These are phyloP conservation scores for Callaeas wilsoni DNA, from an alignment of 2,113 vertebrate species.

Conservation along the genomic window DNA sequence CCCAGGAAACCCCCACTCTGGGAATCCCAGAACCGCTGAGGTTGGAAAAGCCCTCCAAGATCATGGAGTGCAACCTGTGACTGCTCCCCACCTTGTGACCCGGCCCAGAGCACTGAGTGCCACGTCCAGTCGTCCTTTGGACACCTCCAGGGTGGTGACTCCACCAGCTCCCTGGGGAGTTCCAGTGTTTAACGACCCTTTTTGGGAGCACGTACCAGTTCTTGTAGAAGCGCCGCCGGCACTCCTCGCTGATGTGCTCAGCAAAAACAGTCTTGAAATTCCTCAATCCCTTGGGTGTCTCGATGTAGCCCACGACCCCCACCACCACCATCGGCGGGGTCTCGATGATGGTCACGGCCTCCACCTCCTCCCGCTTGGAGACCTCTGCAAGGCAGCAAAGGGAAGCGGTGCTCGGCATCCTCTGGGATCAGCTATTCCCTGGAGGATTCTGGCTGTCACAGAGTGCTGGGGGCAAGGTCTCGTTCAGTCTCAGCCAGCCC, in stretches of 20 bases:
- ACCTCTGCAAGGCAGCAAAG: slow-evolving; percentile 60
- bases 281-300: slow-evolving; percentile 73
- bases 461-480: neutral
- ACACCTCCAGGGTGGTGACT: neutral
- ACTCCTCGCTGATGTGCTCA: slow-evolving; percentile 78
- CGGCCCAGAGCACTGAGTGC: neutral
- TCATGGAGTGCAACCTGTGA: rapidly evolving
- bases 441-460: rapidly evolving
- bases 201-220: slow-evolving; percentile 68
- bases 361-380: slow-evolving; percentile 79
- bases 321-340: slow-evolving; percentile 76
- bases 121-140: neutral
- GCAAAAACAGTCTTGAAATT: slow-evolving; percentile 81
- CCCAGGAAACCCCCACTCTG: neutral
- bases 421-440: neutral
- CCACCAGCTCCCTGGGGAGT: neutral
- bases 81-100: neutral
- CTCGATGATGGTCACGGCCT: slow-evolving; percentile 80
- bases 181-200: neutral
- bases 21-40: neutral
- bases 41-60: neutral
- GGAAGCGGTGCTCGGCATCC: rapidly evolving
- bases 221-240: slow-evolving; percentile 79
- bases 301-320: slow-evolving; percentile 77
- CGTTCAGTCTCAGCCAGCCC: neutral